Evolutionary conservation across 1,140 invertebrate species (phyloP).

Genomic region (Drosophila azteca): DNA sequence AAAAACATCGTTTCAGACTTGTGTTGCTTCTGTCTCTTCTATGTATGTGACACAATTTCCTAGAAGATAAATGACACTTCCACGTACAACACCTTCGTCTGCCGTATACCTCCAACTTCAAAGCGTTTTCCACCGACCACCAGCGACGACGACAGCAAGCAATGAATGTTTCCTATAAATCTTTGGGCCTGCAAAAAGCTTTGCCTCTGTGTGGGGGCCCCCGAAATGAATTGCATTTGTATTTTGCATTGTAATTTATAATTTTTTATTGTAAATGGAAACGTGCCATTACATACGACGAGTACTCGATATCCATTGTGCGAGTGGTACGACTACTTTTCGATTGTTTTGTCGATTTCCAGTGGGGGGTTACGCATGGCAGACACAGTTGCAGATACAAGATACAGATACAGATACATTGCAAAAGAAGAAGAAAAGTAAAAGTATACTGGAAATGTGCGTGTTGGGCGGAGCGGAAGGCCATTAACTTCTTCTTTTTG

Average conservation of each 20-base stretch:
- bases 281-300: constrained; percentile 25
- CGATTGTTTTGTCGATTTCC: constrained; percentile 1
- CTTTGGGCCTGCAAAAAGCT: constrained; percentile 3
- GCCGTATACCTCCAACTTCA: background rate
- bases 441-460: constrained; percentile 67
- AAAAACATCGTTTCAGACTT: too few relatives aligned
- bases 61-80: too few relatives aligned
- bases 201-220: constrained; percentile 37
- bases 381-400: background rate
- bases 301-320: constrained; percentile 27
- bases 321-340: constrained; percentile 4
- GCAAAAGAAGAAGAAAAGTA: constrained; percentile 62
- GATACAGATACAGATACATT: background rate
- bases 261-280: constrained; percentile 17
- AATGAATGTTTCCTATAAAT: constrained; percentile 8
- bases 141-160: constrained; percentile 1
- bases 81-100: too few relatives aligned
- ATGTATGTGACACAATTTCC: too few relatives aligned
- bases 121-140: constrained; percentile 19
- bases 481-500: constrained; percentile 37
- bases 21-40: too few relatives aligned
- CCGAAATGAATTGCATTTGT: constrained; percentile 34
- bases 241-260: constrained; percentile 7
- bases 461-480: constrained; percentile 42
- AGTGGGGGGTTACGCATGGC: constrained; percentile 53